Evolutionary conservation across 2,888 invertebrate species (phyloP).

Genomic region (Agonopterix arenella): DNA sequence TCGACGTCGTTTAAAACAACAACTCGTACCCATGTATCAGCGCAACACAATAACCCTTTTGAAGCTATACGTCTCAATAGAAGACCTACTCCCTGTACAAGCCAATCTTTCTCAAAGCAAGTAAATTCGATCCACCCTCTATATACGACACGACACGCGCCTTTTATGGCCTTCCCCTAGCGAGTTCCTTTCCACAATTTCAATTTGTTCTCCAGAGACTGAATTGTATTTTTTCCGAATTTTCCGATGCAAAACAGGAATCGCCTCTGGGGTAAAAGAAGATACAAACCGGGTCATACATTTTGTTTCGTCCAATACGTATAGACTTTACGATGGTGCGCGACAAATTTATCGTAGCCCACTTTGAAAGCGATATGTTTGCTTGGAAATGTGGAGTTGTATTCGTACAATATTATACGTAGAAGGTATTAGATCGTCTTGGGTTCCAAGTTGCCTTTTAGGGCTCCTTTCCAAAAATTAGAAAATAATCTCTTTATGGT

Average conservation of each 20-base stretch:
- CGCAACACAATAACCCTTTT: constrained; percentile 3
- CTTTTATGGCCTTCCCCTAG: constrained; percentile 43
- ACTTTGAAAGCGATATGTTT: constrained; percentile 50
- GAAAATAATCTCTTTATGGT: no score
- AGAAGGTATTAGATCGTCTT: no score
- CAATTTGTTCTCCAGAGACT: constrained; percentile 50
- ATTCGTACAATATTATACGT: no score
- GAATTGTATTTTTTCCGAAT: constrained; percentile 34
- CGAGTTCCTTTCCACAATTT: constrained; percentile 52
- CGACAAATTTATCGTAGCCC: constrained; percentile 55
- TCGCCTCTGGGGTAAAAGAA: constrained; percentile 24
- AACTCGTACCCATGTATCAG: neutral
- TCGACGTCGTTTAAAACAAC: neutral
- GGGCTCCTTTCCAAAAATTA: no score
- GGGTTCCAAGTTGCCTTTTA: no score
- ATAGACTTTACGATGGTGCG: constrained; percentile 44
- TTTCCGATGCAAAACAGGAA: constrained; percentile 61
- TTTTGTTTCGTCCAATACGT: constrained; percentile 7
- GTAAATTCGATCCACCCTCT: constrained; percentile 10
- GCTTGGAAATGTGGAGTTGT: constrained; percentile 25
- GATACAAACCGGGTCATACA: constrained; percentile 6
- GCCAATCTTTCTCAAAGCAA: constrained; percentile 3
- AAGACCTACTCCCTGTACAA: constrained; percentile 7
- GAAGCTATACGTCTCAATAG: neutral
- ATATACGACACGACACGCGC: constrained; percentile 16